These are phyloP conservation scores for Zaprionus gabonicus DNA, from an alignment of 1,140 invertebrate species.

Conservation along the genomic window DNA sequence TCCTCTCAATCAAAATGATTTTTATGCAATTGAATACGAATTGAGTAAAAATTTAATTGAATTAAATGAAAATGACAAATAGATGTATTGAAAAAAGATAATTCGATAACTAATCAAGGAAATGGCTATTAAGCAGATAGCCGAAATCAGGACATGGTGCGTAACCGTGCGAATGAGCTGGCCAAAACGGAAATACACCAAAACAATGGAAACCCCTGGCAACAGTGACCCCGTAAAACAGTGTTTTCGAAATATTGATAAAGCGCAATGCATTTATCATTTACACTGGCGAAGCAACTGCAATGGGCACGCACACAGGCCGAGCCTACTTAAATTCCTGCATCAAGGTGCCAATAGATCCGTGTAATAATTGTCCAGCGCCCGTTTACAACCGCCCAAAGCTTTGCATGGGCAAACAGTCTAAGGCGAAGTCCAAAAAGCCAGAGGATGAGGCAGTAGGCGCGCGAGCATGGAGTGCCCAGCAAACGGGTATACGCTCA, in stretches of 20 bases:
- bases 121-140: not conserved
- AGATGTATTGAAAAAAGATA: not conserved
- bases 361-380: slow-evolving; percentile 82
- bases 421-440: slow-evolving; percentile 1
- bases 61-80: not conserved
- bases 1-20: not conserved
- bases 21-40: not conserved
- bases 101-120: slow-evolving; percentile 2
- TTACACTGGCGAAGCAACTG: slow-evolving; percentile 25
- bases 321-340: slow-evolving; percentile 71
- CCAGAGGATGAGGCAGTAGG: slow-evolving; percentile 5
- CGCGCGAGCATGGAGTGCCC: slow-evolving; percentile 48
- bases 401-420: slow-evolving; percentile 65
- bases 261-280: slow-evolving; percentile 54
- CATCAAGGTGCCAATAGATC: slow-evolving; percentile 80
- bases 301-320: slow-evolving; percentile 60
- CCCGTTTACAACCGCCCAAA: slow-evolving; percentile 79
- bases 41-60: not conserved
- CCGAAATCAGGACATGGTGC: slow-evolving; percentile 44
- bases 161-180: slow-evolving; percentile 48
- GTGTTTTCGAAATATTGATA: slow-evolving; percentile 67
- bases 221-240: slow-evolving; percentile 56
- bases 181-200: slow-evolving; percentile 71
- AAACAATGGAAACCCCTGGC: slow-evolving; percentile 72
- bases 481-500: slow-evolving; percentile 69